Evolutionary conservation across 2,797 vertebrate genomes (phyloP), one percentile per base, ranked within the genome.

Genomic region (Acropternis orthonyx): DNA sequence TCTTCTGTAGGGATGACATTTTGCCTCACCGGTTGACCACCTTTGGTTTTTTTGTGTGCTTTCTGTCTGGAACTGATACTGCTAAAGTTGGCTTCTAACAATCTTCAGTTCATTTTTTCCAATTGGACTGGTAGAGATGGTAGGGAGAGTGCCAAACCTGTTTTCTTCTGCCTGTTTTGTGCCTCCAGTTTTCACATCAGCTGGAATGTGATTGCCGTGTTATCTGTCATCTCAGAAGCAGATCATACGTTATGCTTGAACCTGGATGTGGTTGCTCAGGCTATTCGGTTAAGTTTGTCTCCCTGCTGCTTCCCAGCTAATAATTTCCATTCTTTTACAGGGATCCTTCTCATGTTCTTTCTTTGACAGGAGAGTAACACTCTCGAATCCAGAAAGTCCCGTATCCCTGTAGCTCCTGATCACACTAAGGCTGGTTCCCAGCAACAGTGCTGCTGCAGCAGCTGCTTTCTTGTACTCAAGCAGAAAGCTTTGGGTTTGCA

Each of bases 141-240:
- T 56, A 39, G 36, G 5, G 30, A 69, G 12, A 28, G 5, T 66
- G 43, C 7, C 51, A 85, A 22, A 41, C 5, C 11, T 74, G 39
- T 71, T 26, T 44, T 75, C 21, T 76, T 77, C 22, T 62, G 15
- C 39, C 17, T 56, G 2, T 59, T 36, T 30, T 89, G 26, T 80
- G 49, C 36, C n/a, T 81, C 16, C 30, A 78, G 0, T 32, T 72
- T 58, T 37, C 54, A 36, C 1, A 2, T 83, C 22, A n/a, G 2
- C 15, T 69, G 34, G 39, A 44, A 30, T 56, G 39, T 5, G 6
- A 37, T 43, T 68, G 17, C 17, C 0, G 0, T 41, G 36, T 85
- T 58, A 62, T 28, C n/a, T 89, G 6, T 78, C 30, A 22, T 61
- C 37, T 75, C 69, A 48, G 26, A 90, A 84, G 7, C 4, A 32